These are phyloP conservation scores for Mythimna albipuncta DNA, from an alignment of 2,888 invertebrate species.

Conservation along the genomic window DNA sequence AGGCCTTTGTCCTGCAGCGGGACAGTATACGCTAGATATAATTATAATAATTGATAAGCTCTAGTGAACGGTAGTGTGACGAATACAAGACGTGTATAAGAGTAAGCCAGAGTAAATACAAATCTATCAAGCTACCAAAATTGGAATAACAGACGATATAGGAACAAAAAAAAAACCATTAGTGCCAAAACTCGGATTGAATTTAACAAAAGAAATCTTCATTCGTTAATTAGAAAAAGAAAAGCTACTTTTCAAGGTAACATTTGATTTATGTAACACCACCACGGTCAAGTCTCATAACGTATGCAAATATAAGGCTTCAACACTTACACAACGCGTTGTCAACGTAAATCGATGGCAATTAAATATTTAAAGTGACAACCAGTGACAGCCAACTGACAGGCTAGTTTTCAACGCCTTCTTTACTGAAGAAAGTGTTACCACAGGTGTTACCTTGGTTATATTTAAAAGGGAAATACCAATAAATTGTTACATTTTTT, in stretches of 20 bases:
- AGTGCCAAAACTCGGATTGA: not conserved
- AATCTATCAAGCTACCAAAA: too few relatives aligned
- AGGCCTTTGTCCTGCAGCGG: too few relatives aligned
- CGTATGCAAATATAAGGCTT: not conserved
- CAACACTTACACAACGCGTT: not conserved
- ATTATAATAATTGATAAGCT: too few relatives aligned
- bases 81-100: too few relatives aligned
- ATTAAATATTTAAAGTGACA: conserved; percentile 45
- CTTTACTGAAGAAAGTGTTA: conserved; percentile 14
- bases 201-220: not conserved
- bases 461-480: conserved; percentile 16
- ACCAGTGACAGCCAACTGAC: conserved; percentile 6
- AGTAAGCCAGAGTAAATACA: too few relatives aligned
- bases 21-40: too few relatives aligned
- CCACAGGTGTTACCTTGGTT: not conserved
- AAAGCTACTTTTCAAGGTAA: not conserved
- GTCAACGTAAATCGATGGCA: conserved; percentile 26
- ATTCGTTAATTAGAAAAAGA: not conserved
- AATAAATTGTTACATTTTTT: conserved; percentile 10
- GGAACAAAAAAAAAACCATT: not conserved
- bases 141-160: not conserved
- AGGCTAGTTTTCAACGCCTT: conserved; percentile 7
- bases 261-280: not conserved
- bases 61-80: too few relatives aligned
- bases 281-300: conserved; percentile 2